These are phyloP conservation scores for Pseudococcus longispinus DNA, from an alignment of 2,888 invertebrate species.

Conservation along the genomic window DNA sequence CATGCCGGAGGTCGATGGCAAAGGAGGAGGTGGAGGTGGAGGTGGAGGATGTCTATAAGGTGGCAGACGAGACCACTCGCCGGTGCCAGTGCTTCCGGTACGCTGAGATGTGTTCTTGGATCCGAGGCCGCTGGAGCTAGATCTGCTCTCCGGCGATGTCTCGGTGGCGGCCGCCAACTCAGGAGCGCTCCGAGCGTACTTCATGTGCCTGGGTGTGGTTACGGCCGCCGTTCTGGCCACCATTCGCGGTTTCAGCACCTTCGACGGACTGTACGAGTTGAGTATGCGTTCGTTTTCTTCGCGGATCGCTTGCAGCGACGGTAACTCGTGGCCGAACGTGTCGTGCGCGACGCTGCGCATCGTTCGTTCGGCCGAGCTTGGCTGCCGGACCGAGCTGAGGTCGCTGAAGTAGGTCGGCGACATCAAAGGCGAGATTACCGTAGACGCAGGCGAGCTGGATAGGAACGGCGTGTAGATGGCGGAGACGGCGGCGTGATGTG, in stretches of 20 bases:
- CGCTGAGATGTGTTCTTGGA: conserved; percentile 78
- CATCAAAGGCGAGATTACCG: conserved; percentile 74
- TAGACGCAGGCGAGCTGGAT: conserved; percentile 70
- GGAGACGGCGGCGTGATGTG: conserved; percentile 69
- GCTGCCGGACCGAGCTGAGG: conserved; percentile 81
- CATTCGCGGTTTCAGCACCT: conserved; percentile 49
- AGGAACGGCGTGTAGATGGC: conserved; percentile 69
- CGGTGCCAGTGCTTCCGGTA: conserved; percentile 59
- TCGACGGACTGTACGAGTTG: conserved; percentile 57
- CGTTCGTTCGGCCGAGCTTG: conserved; percentile 69
- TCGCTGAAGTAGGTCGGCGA: conserved; percentile 80
- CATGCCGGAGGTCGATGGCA: conserved; percentile 58
- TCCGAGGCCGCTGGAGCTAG: conserved; percentile 88
- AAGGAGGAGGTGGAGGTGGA: conserved; percentile 66
- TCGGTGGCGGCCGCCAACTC: conserved; percentile 63
- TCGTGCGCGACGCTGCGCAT: conserved; percentile 70
- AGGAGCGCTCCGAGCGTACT: conserved; percentile 58
- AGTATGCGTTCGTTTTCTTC: conserved; percentile 70
- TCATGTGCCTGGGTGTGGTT: conserved; percentile 66
- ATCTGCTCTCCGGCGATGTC: conserved; percentile 85
- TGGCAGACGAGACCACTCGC: conserved; percentile 69
- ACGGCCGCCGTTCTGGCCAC: conserved; percentile 61
- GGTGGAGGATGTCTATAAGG: conserved; percentile 76
- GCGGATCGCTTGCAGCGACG: conserved; percentile 74
- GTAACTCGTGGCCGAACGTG: conserved; percentile 76